Evolutionary conservation across 2,888 invertebrate species (phyloP).

Genomic region (Eupithecia inturbata): DNA sequence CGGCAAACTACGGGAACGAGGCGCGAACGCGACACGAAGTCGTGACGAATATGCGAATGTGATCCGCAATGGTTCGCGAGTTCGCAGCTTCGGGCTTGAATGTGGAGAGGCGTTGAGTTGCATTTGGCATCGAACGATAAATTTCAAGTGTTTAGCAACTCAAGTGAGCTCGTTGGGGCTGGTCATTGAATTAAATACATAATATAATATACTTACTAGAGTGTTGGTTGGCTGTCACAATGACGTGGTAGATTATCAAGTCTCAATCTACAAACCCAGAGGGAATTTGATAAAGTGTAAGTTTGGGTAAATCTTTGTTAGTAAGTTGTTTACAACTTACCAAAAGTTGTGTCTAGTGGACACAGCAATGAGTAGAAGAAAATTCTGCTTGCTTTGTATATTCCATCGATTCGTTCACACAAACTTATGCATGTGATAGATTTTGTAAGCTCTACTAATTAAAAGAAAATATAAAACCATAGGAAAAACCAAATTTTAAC

Average conservation of each 20-base stretch:
- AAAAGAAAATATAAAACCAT: no score
- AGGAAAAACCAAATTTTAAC: no score
- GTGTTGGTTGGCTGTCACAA: not conserved
- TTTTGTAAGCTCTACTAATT: no score
- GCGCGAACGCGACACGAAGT: no score
- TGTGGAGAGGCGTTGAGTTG: not conserved
- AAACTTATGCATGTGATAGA: not conserved
- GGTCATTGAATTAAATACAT: not conserved
- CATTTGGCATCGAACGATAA: not conserved
- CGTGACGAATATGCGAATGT: no score
- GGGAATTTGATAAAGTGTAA: constrained; percentile 5
- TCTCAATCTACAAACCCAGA: not conserved
- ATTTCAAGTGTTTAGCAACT: not conserved
- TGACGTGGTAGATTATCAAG: not conserved
- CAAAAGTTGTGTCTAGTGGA: constrained; percentile 13
- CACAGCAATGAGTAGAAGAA: constrained; percentile 21
- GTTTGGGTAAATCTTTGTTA: constrained; percentile 23
- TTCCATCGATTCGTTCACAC: constrained; percentile 1
- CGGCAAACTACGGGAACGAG: no score
- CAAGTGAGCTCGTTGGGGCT: not conserved
- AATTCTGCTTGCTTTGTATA: not conserved
- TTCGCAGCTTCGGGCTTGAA: no score
- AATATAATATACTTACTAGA: not conserved
- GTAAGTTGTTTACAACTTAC: constrained; percentile 25
- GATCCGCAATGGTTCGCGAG: no score